phyloP scores from a whole-genome alignment of 1,140 invertebrate genomes.

The Delia radicum region DNA sequence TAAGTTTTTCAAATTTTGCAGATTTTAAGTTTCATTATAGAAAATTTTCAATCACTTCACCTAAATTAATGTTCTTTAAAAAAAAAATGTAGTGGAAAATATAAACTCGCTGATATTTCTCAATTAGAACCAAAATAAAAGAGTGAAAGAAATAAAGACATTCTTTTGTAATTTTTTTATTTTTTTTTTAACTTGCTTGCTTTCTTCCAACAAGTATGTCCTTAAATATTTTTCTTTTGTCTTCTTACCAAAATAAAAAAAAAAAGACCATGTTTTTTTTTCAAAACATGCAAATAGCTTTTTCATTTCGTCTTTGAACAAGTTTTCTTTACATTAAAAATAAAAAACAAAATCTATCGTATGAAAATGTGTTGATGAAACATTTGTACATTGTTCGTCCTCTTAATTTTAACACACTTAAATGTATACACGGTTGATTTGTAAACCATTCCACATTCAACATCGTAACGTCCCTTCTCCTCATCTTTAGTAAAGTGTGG shows the following conservation, averaged over 20 bases:
- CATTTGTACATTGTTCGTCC: neutral
- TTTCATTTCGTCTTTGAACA: neutral
- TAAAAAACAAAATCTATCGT: neutral
- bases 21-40: too few species aligned
- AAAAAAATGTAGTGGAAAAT: too few species aligned
- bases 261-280: neutral
- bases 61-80: too few species aligned
- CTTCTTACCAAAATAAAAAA: neutral
- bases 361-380: neutral
- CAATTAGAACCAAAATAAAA: conserved; percentile 18
- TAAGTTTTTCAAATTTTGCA: too few species aligned
- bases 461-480: too few species aligned
- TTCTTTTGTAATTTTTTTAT: neutral
- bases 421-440: neutral
- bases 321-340: neutral
- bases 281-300: neutral
- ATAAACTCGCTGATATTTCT: neutral
- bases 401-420: neutral
- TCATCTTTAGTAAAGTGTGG: too few species aligned
- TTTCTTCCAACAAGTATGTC: conserved; percentile 2
- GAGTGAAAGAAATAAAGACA: neutral
- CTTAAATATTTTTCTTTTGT: neutral
- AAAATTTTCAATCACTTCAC: too few species aligned
- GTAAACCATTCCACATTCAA: neutral
- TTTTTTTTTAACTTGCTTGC: neutral